Conservation (phyloP, 1,140 invertebrate species). For the Papilio aristodemus region DNA sequence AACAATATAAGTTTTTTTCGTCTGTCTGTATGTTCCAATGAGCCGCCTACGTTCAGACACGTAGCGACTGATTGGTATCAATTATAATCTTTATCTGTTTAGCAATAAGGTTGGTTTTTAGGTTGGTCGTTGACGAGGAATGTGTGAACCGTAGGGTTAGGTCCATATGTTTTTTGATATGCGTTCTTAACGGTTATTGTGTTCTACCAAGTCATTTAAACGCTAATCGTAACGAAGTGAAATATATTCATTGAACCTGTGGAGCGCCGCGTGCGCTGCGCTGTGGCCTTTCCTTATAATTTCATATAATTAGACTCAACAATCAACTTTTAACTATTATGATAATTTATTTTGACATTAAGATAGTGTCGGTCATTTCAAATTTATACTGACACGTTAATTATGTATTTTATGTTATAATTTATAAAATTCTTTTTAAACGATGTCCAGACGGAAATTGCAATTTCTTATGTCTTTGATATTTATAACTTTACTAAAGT, state of each 20-base stretch:
- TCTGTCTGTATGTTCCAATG: slow-evolving; percentile 41
- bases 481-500: no score
- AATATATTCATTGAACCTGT: slow-evolving; percentile 22
- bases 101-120: neutral
- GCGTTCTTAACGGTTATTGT: slow-evolving; percentile 39
- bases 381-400: slow-evolving; percentile 3
- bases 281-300: neutral
- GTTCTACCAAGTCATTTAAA: slow-evolving; percentile 38
- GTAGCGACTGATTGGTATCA: neutral
- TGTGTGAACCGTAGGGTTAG: slow-evolving; percentile 24
- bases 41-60: slow-evolving; percentile 12
- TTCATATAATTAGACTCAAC: slow-evolving; percentile 12
- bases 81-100: neutral
- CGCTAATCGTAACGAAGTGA: slow-evolving; percentile 37
- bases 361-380: neutral
- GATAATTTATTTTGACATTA: slow-evolving; percentile 16
- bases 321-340: neutral
- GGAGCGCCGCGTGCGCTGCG: neutral
- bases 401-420: slow-evolving; percentile 5
- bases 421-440: neutral
- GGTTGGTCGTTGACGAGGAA: neutral
- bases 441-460: no score
- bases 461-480: no score
- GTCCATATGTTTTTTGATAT: slow-evolving; percentile 37
- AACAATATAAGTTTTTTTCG: slow-evolving; percentile 54